Base-by-base conservation (phyloP, 2,888 invertebrate genomes). In the Mesorhabditis spiculigera region DNA sequence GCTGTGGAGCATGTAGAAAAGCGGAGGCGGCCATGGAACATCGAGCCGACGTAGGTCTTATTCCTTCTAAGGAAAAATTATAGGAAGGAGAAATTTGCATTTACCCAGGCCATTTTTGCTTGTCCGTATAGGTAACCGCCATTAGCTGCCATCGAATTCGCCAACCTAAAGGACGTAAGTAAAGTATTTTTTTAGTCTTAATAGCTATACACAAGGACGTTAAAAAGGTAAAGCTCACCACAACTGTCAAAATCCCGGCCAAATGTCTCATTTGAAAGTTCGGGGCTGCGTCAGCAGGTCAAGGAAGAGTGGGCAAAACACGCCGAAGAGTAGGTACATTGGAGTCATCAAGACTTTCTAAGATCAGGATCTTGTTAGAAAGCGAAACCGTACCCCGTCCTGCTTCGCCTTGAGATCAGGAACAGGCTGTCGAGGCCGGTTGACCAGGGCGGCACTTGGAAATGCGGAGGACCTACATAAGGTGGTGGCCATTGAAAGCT, bases 121-220 rank as follows among this genome's bases (percentile, higher is more conserved):
- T 87, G 90, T 0, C 97, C 97, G 86, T 90, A 91, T 71, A 88
- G 89, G 6, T 91, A 91, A 3, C 97, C 97, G 75, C 92, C 88
- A 77, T 92, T 89, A 86, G 95, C 94, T 4, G 97, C 97, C 4
- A 91, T 91, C 0, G 93, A 91, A 87, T n/a, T 98, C 97, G 0
- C 97, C 97, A 61, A 96, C 88, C 10, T 96, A 97, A 68, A 94
- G 90, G 0, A 93, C 90, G n/a, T 50, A 50, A 50, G 1, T 2
- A 50, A 50, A 50, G n/a, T 50, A 13, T 13, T 2, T 50, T 6
- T 50, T 13, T 13, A 13, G 8, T 50, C 2, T 50, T 50, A 50
- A 50, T 13, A 1, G 8, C 58, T 50, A n/a, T 50, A 10, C 8
- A 13, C n/a, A 50, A 50, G 1, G n/a, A 50, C 1, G 10, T 50